Evolutionary conservation across 1,140 invertebrate genomes (phyloP).

Genomic region (Frieseomelitta varia): DNA sequence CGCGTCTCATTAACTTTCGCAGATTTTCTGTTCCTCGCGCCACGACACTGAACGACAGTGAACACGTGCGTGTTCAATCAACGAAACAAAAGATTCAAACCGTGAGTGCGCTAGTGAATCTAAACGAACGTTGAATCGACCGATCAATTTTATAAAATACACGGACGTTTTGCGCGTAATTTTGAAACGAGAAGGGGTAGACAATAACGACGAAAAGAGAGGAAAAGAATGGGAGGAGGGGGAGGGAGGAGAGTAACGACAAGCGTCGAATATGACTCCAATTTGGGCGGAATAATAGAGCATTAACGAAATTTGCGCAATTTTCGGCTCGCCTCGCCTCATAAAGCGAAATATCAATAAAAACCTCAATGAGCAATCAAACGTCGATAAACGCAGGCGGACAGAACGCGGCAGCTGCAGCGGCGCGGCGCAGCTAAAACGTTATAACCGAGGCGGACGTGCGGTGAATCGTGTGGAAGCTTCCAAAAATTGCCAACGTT

Average conservation of each 20-base stretch:
- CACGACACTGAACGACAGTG: too few relatives aligned
- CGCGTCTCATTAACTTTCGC: not conserved
- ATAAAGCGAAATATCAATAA: constrained; percentile 11
- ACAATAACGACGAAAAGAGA: not conserved
- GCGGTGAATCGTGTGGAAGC: constrained; percentile 17
- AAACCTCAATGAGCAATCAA: constrained; percentile 21
- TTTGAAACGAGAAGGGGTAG: not conserved
- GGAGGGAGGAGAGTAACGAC: not conserved
- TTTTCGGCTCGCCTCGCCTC: not conserved
- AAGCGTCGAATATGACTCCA: not conserved
- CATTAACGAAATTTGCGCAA: not conserved
- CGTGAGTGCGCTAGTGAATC: too few relatives aligned
- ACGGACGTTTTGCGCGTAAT: too few relatives aligned
- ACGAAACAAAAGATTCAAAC: too few relatives aligned
- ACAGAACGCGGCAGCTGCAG: not conserved
- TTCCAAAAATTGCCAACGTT: constrained; percentile 26
- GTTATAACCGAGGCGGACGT: not conserved
- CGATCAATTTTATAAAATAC: too few relatives aligned
- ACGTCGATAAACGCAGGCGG: constrained; percentile 14
- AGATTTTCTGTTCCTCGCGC: too few relatives aligned
- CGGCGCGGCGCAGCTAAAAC: not conserved
- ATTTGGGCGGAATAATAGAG: not conserved
- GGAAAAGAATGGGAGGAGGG: not conserved
- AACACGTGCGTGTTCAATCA: too few relatives aligned
- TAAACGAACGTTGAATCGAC: too few relatives aligned